These are phyloP conservation scores for Ramazzottius varieornatus DNA, from an alignment of 2,888 invertebrate genomes.

Conservation along the genomic window DNA sequence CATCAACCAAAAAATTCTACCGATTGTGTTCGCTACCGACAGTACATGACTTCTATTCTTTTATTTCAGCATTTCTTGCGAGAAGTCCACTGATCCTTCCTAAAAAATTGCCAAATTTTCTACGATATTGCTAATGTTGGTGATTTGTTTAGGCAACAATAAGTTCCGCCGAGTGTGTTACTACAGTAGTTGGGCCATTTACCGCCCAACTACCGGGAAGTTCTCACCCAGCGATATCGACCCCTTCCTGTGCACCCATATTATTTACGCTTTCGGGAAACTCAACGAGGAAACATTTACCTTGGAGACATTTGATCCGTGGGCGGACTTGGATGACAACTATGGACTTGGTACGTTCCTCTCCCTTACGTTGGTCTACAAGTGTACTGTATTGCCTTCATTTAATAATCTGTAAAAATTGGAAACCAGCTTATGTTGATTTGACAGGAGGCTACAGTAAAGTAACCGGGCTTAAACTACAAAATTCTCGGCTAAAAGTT, in stretches of 20 bases:
- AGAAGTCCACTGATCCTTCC: too few species aligned
- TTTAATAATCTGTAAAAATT: neutral
- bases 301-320: neutral
- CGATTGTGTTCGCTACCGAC: too few species aligned
- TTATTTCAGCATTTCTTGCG: too few species aligned
- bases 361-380: neutral
- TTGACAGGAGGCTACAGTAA: neutral
- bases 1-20: too few species aligned
- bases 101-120: too few species aligned
- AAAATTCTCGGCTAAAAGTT: neutral
- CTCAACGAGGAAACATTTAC: neutral
- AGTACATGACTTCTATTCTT: too few species aligned
- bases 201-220: neutral
- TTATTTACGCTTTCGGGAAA: conserved; percentile 1
- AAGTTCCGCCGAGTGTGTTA: neutral
- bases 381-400: neutral
- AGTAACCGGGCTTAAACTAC: neutral
- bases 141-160: neutral
- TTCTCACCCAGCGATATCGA: neutral
- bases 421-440: neutral
- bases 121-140: too few species aligned
- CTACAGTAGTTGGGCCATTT: neutral
- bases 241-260: neutral
- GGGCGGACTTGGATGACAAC: neutral
- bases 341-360: neutral